Evolutionary conservation across 2,797 vertebrate species (phyloP).

Genomic region (Hydrolagus colliei): DNA sequence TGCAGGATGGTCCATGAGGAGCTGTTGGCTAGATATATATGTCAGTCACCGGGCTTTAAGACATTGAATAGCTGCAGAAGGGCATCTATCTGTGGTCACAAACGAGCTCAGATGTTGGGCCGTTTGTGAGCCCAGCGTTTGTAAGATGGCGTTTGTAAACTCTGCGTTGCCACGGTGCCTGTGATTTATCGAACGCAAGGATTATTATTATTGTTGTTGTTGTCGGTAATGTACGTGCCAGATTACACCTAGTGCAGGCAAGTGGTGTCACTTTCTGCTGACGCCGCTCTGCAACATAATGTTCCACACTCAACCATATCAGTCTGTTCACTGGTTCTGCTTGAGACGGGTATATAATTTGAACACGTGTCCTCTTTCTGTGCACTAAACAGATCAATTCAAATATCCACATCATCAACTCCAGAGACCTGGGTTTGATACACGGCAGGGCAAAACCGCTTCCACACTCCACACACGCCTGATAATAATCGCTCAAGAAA

Average conservation of each 20-base stretch:
- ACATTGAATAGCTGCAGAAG: neutral
- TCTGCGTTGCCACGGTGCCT: neutral
- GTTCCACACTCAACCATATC: too few relatives aligned
- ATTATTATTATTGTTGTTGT: too few relatives aligned
- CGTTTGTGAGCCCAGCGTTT: constrained; percentile 8
- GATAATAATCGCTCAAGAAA: neutral
- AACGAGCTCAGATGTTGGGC: neutral
- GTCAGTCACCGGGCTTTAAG: neutral
- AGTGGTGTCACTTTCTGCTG: neutral
- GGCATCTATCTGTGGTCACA: neutral
- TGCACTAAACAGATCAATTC: too few relatives aligned
- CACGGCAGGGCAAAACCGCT: too few relatives aligned
- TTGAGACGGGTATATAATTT: too few relatives aligned
- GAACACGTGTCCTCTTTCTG: too few relatives aligned
- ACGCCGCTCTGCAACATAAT: neutral
- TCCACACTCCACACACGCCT: neutral
- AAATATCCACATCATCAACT: too few relatives aligned
- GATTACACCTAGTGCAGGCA: neutral
- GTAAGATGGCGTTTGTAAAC: neutral
- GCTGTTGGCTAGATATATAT: too few relatives aligned
- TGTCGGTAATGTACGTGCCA: too few relatives aligned
- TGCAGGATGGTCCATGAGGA: too few relatives aligned
- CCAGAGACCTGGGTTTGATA: too few relatives aligned
- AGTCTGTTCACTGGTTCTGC: too few relatives aligned
- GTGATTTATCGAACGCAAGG: neutral